Base-by-base conservation (phyloP, 92 coral and sea anemone species). In the Zoanthus sansibaricus region DNA sequence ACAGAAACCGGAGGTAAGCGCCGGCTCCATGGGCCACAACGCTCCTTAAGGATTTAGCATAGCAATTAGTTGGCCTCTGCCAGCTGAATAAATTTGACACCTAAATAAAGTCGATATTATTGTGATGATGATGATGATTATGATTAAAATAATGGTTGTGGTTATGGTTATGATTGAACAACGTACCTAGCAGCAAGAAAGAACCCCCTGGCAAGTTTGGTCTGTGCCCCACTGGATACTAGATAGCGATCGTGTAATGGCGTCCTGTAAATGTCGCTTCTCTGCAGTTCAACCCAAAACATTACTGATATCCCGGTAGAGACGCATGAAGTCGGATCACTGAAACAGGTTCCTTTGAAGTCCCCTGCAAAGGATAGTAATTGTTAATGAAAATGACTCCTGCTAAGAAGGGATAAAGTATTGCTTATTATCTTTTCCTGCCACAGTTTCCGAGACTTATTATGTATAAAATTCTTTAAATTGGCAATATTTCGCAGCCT, bases 191-290 rank as follows among this genome's bases (percentile, higher is more conserved):
- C 73, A 64, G 75, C 85, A 25, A 80, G 45, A 68, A 80, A 80
- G 74, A 80, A 80, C 4, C 85, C 85, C 20, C 85, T 67, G 5
- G 74, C 74, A 9, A 2, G 61, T 33, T 80, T 80, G 20, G 61
- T 80, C 62, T 80, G 85, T 10, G 85, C 85, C 0, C 85, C 85
- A 46, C 85, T 80, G 10, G 85, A 80, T 42, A 80, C 42, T 6
- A 80, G 14, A 58, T 80, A 80, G 17, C 75, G 85, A 71, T 80
- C 85, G 59, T 80, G 85, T 17, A 80, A 42, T 15, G 85, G 85
- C 1, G 9, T 17, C 42, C 66, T 80, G 62, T 80, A 80, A 17
- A 80, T 66, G 61, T 66, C 85, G 61, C 45, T 14, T 11, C 73
- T 51, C 59, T 20, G 66, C 75, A 80, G 21, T 44, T 80, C 85